Percentiles rank a stretch among this genome's conserved stretches.
Conservation (phyloP, 2,888 invertebrate species). For the Tiliacea aurago region DNA sequence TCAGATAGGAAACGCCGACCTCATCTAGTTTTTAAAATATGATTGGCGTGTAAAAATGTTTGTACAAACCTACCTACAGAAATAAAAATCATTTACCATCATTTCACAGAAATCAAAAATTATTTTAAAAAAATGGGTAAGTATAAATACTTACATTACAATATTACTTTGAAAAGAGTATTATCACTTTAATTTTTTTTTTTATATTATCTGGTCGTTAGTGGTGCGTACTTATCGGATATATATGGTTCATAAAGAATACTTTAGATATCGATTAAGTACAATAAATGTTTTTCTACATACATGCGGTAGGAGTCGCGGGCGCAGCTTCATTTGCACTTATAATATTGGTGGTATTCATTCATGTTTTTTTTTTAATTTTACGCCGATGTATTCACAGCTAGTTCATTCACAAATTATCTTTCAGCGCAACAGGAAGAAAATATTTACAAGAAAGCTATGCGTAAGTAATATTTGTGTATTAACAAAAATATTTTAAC, state of each 20-base stretch:
- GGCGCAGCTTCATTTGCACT: neutral
- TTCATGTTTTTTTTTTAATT: neutral
- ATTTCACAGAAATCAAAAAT: constrained; percentile 64
- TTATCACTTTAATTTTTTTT: neutral
- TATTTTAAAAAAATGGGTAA: constrained; percentile 56
- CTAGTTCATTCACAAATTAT: neutral
- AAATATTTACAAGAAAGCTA: constrained; percentile 52
- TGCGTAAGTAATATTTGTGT: constrained; percentile 62
- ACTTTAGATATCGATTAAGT: neutral
- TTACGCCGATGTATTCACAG: neutral
- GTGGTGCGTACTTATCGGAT: neutral
- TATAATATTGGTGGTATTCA: neutral
- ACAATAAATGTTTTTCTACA: neutral
- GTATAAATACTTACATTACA: neutral
- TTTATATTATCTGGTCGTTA: neutral
- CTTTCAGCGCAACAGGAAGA: constrained; percentile 60
- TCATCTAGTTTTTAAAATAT: too few species aligned
- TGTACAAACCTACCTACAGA: too few species aligned
- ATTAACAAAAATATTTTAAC: neutral
- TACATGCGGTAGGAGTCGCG: neutral
- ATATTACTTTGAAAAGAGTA: neutral
- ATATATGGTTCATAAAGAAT: too few species aligned
- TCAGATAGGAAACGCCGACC: too few species aligned
- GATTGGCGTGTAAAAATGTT: too few species aligned
- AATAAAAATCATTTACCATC: too few species aligned